phyloP scores from a whole-genome alignment of 2,888 invertebrate species.

The Synergus umbraculus region DNA sequence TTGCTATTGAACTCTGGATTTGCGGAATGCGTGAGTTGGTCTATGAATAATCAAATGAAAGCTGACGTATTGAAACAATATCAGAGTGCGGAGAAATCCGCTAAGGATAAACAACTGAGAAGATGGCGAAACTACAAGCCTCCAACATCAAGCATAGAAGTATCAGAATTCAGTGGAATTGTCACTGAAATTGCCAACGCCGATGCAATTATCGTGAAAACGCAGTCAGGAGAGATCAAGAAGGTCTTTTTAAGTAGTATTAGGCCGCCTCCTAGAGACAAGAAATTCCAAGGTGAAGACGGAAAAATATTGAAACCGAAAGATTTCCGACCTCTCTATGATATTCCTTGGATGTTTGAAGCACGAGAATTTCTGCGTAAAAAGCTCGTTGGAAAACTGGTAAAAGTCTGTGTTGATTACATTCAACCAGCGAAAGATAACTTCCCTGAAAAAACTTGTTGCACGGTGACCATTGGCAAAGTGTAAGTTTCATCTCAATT shows the following conservation, averaged over 20 bases:
- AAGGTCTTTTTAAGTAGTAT: slow-evolving; percentile 98
- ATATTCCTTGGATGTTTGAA: slow-evolving; percentile 99
- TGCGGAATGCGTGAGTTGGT: slow-evolving; percentile 96
- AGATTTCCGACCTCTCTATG: slow-evolving; percentile 94
- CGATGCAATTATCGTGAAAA: slow-evolving; percentile 93
- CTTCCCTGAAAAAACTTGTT: slow-evolving; percentile 97
- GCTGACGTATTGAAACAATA: slow-evolving; percentile 90
- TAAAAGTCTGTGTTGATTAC: slow-evolving; percentile 95
- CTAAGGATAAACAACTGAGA: slow-evolving; percentile 91
- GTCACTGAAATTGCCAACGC: slow-evolving; percentile 96
- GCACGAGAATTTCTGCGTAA: slow-evolving; percentile 97
- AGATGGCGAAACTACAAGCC: slow-evolving; percentile 96
- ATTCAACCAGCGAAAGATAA: slow-evolving; percentile 96
- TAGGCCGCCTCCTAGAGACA: slow-evolving; percentile 93
- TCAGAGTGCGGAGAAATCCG: slow-evolving; percentile 87
- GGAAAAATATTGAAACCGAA: slow-evolving; percentile 85
- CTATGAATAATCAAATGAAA: slow-evolving; percentile 86
- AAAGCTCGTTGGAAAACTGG: slow-evolving; percentile 96
- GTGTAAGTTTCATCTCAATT: slow-evolving; percentile 79
- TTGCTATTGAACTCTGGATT: slow-evolving; percentile 92
- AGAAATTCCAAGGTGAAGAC: slow-evolving; percentile 81
- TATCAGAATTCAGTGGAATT: slow-evolving; percentile 88
- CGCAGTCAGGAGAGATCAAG: slow-evolving; percentile 86
- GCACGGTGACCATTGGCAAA: slow-evolving; percentile 91
- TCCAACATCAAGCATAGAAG: slow-evolving; percentile 85